Conservation (phyloP, 2,797 vertebrate species). For the Champsocephalus gunnari region DNA sequence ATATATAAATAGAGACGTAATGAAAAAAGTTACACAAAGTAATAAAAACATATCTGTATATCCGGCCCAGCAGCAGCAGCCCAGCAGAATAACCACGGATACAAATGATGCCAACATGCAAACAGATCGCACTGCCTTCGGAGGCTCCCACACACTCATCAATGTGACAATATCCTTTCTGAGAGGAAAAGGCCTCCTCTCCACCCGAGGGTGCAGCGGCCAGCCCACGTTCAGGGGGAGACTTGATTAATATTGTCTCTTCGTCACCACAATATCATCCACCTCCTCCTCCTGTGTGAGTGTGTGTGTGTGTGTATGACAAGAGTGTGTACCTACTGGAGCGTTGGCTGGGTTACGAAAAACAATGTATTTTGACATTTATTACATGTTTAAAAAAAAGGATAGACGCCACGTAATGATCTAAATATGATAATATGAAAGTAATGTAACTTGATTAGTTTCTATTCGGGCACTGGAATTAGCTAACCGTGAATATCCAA, state of each 20-base stretch:
- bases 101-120: conserved; percentile 43
- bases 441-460: too few relatives aligned
- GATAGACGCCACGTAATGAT: too few relatives aligned
- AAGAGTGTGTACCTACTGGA: too few relatives aligned
- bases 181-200: conserved; percentile 47
- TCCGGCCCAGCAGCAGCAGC: background rate
- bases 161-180: conserved; percentile 66
- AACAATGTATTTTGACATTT: too few relatives aligned
- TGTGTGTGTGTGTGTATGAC: too few relatives aligned
- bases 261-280: conserved; percentile 43
- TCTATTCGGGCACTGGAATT: too few relatives aligned
- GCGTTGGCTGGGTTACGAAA: too few relatives aligned
- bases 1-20: conserved; percentile 16
- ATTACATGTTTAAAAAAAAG: too few relatives aligned
- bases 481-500: too few relatives aligned
- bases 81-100: conserved; percentile 18
- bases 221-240: conserved; percentile 46
- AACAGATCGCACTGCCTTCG: conserved; percentile 52
- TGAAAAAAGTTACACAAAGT: conserved; percentile 43
- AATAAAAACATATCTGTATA: conserved; percentile 35
- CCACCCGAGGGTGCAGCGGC: conserved; percentile 31
- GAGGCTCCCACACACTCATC: conserved; percentile 65
- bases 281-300: background rate
- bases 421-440: too few relatives aligned
- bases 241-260: conserved; percentile 67